Evolutionary conservation across 2,888 invertebrate genomes (phyloP).

Genomic region (Anticlea derivata): DNA sequence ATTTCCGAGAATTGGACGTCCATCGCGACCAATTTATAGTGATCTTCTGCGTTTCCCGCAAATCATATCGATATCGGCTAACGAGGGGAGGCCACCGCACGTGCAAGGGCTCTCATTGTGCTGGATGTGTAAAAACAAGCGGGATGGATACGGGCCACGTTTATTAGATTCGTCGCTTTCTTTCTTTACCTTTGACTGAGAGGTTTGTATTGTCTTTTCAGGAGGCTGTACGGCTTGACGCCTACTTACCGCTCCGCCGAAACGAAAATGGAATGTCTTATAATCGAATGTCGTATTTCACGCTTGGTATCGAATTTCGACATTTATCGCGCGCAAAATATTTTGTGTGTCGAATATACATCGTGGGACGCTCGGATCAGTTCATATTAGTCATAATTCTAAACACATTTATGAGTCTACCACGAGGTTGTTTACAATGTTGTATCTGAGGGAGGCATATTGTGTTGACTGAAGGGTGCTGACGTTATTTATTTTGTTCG

Average conservation of each 20-base stretch:
- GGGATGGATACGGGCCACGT: constrained; percentile 74
- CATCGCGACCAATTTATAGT: constrained; percentile 60
- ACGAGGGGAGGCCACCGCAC: constrained; percentile 49
- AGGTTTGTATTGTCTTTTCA: constrained; percentile 75
- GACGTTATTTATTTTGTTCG: background rate
- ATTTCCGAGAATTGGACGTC: constrained; percentile 79
- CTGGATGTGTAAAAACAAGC: constrained; percentile 72
- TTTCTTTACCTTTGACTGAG: constrained; percentile 78
- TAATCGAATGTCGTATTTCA: constrained; percentile 55
- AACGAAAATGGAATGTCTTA: constrained; percentile 49
- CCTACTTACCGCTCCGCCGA: constrained; percentile 55
- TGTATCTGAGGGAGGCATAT: background rate
- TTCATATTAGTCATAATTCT: constrained; percentile 22
- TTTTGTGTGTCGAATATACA: constrained; percentile 25
- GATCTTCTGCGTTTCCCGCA: constrained; percentile 56
- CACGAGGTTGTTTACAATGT: constrained; percentile 12
- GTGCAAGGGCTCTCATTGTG: constrained; percentile 55
- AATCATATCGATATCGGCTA: constrained; percentile 59
- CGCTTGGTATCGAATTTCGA: constrained; percentile 42
- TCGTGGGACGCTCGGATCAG: constrained; percentile 17
- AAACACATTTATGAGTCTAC: constrained; percentile 36
- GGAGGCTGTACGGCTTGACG: constrained; percentile 63
- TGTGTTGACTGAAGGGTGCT: background rate
- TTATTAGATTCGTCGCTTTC: constrained; percentile 81
- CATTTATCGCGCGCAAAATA: constrained; percentile 32